Base-by-base conservation (phyloP, 1,140 invertebrate genomes). In the Amyelois transitella region DNA sequence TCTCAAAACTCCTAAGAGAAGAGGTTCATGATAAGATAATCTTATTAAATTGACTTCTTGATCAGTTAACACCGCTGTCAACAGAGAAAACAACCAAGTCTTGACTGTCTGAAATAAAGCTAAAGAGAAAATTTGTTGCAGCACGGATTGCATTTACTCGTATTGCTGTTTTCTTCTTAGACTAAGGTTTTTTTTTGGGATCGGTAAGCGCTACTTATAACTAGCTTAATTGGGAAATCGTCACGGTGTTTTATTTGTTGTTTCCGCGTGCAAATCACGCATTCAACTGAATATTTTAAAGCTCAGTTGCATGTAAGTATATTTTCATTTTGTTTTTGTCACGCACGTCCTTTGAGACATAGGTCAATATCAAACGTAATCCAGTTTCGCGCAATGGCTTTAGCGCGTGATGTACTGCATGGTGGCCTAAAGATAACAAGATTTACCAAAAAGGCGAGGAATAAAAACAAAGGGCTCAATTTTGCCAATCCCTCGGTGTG, bases 381-480 rank as follows among this genome's bases (percentile, higher is more conserved):
- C 32, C 32, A 38, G 32, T 38, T 12, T 38, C 32, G 32, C 32
- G n/a, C 4, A 38, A 38, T 14, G 32, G n/a, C 32, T 38, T 38
- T 38, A 38, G 32, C 32, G 17, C 12, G 32, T 38, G 32, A 38
- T 14, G 32, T 14, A 38, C 32, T 38, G 32, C 32, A 38, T 38
- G 12, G 32, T 38, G 32, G 12, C 32, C 12, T 38, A 8, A 38
- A 38, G 12, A 64, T 77, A 73, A 75, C 67, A 65, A 75, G 70
- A 75, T 75, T 77, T 60, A 61, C 48, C 48, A 52, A 55, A 62
- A 60, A 59, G 57, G 50, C 53, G 55, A 55, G 53, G 69, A 62
- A 66, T 74, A 63, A 68, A 72, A 69, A 77, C 75, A 75, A 73
- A 75, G 60, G 66, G 69, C 62, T 53, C 66, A 69, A 68, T 75